A percentile compares a stretch with the other conserved stretches of the same genome.
Conservation (phyloP, 2,888 invertebrate genomes). For the Meta bourneti region DNA sequence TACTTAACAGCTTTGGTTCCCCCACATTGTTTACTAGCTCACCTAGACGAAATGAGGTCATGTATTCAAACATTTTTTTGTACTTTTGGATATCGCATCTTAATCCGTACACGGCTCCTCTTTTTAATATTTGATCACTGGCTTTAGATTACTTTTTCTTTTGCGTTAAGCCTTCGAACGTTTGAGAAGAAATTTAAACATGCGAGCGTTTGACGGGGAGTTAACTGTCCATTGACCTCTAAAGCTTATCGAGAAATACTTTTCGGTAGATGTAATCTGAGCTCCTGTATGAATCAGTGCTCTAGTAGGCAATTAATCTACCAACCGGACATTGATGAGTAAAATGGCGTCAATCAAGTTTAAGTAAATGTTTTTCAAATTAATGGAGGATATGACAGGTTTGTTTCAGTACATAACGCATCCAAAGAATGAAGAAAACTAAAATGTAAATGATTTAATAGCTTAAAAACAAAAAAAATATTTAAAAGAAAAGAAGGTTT, state of each 20-base stretch:
- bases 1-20: conserved; percentile 35
- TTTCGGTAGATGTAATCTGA: background rate
- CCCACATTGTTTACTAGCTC: conserved; percentile 42
- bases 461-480: too few species aligned
- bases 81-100: background rate
- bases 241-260: background rate
- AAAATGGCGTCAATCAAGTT: too few species aligned
- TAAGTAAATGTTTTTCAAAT: too few species aligned
- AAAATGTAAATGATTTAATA: too few species aligned
- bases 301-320: too few species aligned
- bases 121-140: conserved; percentile 35
- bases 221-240: background rate
- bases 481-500: too few species aligned
- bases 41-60: conserved; percentile 44
- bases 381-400: too few species aligned
- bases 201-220: background rate
- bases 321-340: too few species aligned
- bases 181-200: conserved; percentile 70
- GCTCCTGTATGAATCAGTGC: background rate
- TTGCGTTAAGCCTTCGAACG: conserved; percentile 4
- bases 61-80: conserved; percentile 35
- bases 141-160: conserved; percentile 1
- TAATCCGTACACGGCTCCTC: conserved; percentile 12
- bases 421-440: too few species aligned
- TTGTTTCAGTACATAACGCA: too few species aligned